A percentile compares a stretch with the other conserved stretches of the same genome.
These are phyloP conservation scores for Gephyroberyx darwinii DNA, from an alignment of 2,797 vertebrate genomes.

Conservation along the genomic window DNA sequence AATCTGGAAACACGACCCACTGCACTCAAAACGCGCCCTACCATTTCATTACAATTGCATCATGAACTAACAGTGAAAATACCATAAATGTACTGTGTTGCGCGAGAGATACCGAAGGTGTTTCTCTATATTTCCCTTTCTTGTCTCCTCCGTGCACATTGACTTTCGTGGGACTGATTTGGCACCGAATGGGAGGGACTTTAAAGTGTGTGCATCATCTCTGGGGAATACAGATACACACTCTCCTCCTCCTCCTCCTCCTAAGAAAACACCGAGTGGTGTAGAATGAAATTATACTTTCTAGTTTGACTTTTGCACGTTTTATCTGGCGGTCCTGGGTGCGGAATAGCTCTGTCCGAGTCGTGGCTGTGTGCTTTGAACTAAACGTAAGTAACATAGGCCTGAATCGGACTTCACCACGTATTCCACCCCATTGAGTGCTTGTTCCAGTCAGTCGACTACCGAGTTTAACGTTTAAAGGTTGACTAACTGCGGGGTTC, in stretches of 20 bases:
- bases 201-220: conserved; percentile 41
- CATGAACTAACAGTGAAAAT: background rate
- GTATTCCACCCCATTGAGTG: background rate
- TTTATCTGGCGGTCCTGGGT: background rate
- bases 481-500: background rate
- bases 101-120: too few relatives aligned
- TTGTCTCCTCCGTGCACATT: background rate
- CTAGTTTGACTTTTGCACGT: background rate
- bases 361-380: background rate
- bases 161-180: background rate
- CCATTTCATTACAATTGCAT: too few relatives aligned
- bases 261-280: background rate
- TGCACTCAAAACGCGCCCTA: too few relatives aligned
- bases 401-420: conserved; percentile 1
- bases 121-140: background rate
- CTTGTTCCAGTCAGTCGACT: background rate
- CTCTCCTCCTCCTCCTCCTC: too few relatives aligned
- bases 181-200: conserved; percentile 63
- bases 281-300: background rate
- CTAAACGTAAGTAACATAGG: conserved; percentile 62
- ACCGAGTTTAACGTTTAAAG: background rate
- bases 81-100: too few relatives aligned
- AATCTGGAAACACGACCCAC: background rate
- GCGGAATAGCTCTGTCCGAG: conserved; percentile 15
- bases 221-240: conserved; percentile 30